These are phyloP conservation scores for Meloidogyne floridensis DNA, from an alignment of 1,140 invertebrate genomes.

Conservation along the genomic window DNA sequence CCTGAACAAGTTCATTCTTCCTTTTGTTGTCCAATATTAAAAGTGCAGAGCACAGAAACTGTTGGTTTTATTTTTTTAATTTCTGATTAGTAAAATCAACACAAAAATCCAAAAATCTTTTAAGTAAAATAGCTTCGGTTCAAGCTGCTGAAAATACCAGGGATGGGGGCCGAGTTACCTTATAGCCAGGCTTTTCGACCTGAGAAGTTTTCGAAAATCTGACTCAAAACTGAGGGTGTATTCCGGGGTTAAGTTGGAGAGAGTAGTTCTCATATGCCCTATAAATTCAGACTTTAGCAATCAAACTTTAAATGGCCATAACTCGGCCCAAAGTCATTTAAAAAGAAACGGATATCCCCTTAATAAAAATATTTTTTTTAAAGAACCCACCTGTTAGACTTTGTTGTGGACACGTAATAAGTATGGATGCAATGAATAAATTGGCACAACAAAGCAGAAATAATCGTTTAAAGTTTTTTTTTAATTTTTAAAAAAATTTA, in stretches of 20 bases:
- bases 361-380: not conserved
- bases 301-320: no score
- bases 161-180: no score
- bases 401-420: constrained; percentile 91
- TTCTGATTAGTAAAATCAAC: not conserved
- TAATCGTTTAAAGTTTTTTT: constrained; percentile 49
- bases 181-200: no score
- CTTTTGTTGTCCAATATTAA: constrained; percentile 95
- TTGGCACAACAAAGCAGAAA: constrained; percentile 88
- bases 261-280: no score
- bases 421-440: constrained; percentile 91
- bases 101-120: no score
- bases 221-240: no score
- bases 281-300: no score
- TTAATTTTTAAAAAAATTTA: not conserved
- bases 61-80: constrained; percentile 16
- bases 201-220: no score
- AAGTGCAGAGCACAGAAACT: constrained; percentile 89
- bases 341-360: no score
- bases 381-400: constrained; percentile 77
- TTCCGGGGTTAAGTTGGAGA: no score
- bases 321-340: no score
- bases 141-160: no score
- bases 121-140: not conserved
- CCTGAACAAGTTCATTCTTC: constrained; percentile 79